A percentile compares a stretch with the other conserved stretches of the same genome.
phyloP scores from a whole-genome alignment of 1,140 invertebrate genomes.

The Heterodera carotae region DNA sequence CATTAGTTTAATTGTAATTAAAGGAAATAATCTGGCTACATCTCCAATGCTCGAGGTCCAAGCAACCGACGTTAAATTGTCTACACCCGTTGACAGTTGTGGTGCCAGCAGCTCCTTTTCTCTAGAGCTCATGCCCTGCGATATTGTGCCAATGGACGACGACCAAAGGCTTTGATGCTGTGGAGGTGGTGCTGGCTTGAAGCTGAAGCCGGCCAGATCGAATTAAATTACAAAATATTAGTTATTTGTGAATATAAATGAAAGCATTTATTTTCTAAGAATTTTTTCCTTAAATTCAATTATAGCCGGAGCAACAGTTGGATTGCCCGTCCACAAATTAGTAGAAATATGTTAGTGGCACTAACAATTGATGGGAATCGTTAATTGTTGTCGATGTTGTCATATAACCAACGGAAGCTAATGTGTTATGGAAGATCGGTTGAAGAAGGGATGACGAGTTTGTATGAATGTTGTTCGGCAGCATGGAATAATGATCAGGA shows the following conservation, averaged over 20 bases:
- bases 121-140: background rate
- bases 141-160: background rate
- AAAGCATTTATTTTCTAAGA: too few species aligned
- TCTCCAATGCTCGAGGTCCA: background rate
- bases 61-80: too few species aligned
- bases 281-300: too few species aligned
- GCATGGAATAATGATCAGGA: background rate
- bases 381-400: too few species aligned
- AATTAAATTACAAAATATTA: too few species aligned
- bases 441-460: background rate
- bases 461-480: background rate
- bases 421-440: too few species aligned
- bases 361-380: too few species aligned
- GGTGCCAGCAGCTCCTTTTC: background rate
- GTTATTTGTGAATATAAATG: too few species aligned
- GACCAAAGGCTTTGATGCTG: background rate
- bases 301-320: too few species aligned
- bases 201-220: background rate
- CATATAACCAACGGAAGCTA: too few species aligned
- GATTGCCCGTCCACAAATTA: too few species aligned
- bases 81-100: background rate
- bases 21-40: background rate
- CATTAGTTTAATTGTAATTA: background rate
- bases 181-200: background rate
- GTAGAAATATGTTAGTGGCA: too few species aligned